Evolutionary conservation across 2,797 vertebrate species (phyloP).

Genomic region (Gymnothorax reevesii): DNA sequence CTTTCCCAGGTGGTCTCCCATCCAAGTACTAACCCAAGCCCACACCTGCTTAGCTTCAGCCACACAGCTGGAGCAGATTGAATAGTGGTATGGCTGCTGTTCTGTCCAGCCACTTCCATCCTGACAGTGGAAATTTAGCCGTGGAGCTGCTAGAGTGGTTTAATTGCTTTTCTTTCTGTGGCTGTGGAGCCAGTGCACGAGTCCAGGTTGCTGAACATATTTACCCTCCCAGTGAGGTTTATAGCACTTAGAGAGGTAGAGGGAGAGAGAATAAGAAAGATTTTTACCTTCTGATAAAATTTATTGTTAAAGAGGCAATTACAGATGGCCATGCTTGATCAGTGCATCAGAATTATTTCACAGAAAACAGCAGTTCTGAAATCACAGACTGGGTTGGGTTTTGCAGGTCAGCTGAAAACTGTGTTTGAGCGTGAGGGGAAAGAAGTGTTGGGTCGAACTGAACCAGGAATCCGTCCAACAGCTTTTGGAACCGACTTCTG

Average conservation of each 20-base stretch:
- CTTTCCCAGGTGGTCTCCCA: too few relatives aligned
- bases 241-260: neutral
- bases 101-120: slow-evolving; percentile 46
- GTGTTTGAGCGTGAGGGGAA: neutral
- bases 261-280: neutral
- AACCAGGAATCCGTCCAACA: neutral
- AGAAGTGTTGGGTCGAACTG: neutral
- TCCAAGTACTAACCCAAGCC: too few relatives aligned
- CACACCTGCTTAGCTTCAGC: too few relatives aligned
- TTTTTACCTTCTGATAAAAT: neutral
- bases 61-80: too few relatives aligned
- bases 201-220: slow-evolving; percentile 24
- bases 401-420: slow-evolving; percentile 18
- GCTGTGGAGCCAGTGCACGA: slow-evolving; percentile 65
- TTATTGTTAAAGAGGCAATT: slow-evolving; percentile 39
- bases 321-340: slow-evolving; percentile 40
- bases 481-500: slow-evolving; percentile 15
- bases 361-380: slow-evolving; percentile 24
- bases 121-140: slow-evolving; percentile 57
- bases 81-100: too few relatives aligned
- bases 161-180: slow-evolving; percentile 81
- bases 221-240: slow-evolving; percentile 38
- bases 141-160: slow-evolving; percentile 63
- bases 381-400: neutral
- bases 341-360: slow-evolving; percentile 42